Conservation (phyloP, 2,113 vertebrate species). For the Camelus bactrianus region DNA sequence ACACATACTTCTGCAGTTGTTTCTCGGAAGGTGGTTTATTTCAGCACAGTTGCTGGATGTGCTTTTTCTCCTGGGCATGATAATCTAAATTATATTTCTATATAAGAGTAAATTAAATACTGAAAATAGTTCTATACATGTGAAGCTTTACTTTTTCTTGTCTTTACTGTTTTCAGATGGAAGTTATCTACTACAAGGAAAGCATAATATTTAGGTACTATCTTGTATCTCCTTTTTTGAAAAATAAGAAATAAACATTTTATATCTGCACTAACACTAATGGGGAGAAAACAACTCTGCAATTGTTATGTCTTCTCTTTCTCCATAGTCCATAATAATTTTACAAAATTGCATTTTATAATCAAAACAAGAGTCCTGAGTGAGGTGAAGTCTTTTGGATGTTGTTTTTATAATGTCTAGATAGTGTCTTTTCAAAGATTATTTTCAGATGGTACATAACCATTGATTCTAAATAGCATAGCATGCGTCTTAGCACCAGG, state of each 20-base stretch:
- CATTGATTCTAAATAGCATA: slow-evolving; percentile 31
- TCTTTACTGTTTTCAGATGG: not conserved
- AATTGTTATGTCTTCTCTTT: slow-evolving; percentile 49
- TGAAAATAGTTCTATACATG: slow-evolving; percentile 1
- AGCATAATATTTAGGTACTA: not conserved
- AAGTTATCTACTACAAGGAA: not conserved
- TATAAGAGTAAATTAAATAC: not conserved
- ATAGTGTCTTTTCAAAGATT: slow-evolving; percentile 31
- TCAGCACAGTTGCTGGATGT: not conserved
- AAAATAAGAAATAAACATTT: not conserved
- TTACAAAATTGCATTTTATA: slow-evolving; percentile 24
- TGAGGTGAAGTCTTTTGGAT: not conserved
- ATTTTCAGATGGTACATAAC: slow-evolving; percentile 9
- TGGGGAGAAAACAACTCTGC: not conserved
- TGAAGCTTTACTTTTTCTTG: slow-evolving; percentile 1
- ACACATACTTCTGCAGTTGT: not conserved
- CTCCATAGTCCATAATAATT: not conserved
- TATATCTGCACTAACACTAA: not conserved
- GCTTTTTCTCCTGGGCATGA: not conserved
- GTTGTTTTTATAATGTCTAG: slow-evolving; percentile 39
- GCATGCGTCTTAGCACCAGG: slow-evolving; percentile 39
- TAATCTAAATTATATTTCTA: slow-evolving; percentile 31
- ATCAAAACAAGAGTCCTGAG: not conserved
- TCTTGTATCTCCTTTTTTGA: not conserved
- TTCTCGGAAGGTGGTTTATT: slow-evolving; percentile 36